Evolutionary conservation across 2,113 vertebrate genomes (phyloP).

Genomic region (Colius striatus): DNA sequence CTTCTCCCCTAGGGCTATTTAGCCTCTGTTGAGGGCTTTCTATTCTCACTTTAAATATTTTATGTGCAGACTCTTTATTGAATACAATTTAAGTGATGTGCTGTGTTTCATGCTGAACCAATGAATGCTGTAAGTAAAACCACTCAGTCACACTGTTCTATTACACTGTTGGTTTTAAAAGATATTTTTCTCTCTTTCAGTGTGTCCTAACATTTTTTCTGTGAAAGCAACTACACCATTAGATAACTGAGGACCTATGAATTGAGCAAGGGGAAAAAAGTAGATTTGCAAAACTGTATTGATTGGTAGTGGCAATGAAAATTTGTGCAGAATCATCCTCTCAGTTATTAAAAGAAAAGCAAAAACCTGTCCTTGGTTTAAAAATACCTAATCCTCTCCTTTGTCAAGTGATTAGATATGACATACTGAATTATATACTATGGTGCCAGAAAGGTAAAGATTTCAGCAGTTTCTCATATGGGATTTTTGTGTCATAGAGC

Average conservation of each 20-base stretch:
- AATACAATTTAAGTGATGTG: slow-evolving; percentile 1
- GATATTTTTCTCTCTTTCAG: not conserved
- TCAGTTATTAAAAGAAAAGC: not conserved
- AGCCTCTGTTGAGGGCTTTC: not conserved
- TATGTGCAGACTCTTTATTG: slow-evolving; percentile 10
- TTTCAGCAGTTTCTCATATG: not conserved
- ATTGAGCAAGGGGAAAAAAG: not conserved
- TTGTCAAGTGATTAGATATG: not conserved
- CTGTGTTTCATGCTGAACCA: slow-evolving; percentile 3
- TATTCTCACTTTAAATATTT: slow-evolving; percentile 47
- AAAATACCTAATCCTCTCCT: not conserved
- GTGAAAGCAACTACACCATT: not conserved
- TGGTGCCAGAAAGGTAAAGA: not conserved
- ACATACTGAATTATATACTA: not conserved
- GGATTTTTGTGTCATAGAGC: not conserved
- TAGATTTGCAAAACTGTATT: not conserved
- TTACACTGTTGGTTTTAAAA: not conserved
- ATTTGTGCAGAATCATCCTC: not conserved
- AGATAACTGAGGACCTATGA: not conserved
- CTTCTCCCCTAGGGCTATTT: not conserved
- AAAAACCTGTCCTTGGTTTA: not conserved
- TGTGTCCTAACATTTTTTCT: not conserved
- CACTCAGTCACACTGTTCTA: not conserved
- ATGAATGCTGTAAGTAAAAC: not conserved
- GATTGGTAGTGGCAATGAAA: not conserved